These are phyloP conservation scores for Cyrtodaria siliqua DNA, from an alignment of 2,888 invertebrate species.

Conservation along the genomic window DNA sequence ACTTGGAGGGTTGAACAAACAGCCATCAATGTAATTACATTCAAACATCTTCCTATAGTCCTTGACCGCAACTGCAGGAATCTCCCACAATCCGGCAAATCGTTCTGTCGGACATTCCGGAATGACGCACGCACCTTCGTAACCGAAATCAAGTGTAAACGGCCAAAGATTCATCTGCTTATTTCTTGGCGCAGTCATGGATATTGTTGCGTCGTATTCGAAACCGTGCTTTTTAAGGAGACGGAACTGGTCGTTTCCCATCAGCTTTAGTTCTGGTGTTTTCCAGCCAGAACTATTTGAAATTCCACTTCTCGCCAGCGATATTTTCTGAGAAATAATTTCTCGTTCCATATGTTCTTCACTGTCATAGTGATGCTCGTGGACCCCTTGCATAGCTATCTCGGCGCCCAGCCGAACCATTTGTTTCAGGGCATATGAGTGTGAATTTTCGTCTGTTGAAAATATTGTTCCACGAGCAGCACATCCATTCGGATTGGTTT, in stretches of 20 bases:
- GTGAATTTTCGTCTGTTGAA: slow-evolving; percentile 60
- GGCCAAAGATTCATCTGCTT: slow-evolving; percentile 95
- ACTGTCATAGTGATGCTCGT: slow-evolving; percentile 78
- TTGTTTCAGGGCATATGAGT: slow-evolving; percentile 51
- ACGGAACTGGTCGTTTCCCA: slow-evolving; percentile 70
- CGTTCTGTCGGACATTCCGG: slow-evolving; percentile 66
- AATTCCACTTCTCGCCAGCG: slow-evolving; percentile 39
- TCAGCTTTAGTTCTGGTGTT: slow-evolving; percentile 67
- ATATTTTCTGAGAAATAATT: slow-evolving; percentile 44
- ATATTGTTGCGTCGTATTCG: slow-evolving; percentile 72
- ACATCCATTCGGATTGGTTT: slow-evolving; percentile 72
- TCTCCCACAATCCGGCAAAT: slow-evolving; percentile 89
- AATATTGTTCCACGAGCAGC: slow-evolving; percentile 70
- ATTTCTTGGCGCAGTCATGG: slow-evolving; percentile 82
- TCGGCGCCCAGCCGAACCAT: slow-evolving; percentile 66
- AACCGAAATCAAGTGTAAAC: slow-evolving; percentile 93
- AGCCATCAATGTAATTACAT: slow-evolving; percentile 79
- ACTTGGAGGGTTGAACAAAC: slow-evolving; percentile 71
- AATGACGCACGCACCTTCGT: slow-evolving; percentile 62
- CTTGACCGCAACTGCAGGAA: slow-evolving; percentile 86
- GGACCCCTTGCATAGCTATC: slow-evolving; percentile 69
- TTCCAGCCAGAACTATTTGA: slow-evolving; percentile 69
- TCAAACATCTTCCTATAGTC: slow-evolving; percentile 68
- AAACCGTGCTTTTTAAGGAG: slow-evolving; percentile 60
- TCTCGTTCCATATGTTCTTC: slow-evolving; percentile 48